A percentile compares a stretch with the other conserved stretches of the same genome.
Conservation (phyloP, 92 coral and sea anemone genomes). For the Chrysogorgia sp. region DNA sequence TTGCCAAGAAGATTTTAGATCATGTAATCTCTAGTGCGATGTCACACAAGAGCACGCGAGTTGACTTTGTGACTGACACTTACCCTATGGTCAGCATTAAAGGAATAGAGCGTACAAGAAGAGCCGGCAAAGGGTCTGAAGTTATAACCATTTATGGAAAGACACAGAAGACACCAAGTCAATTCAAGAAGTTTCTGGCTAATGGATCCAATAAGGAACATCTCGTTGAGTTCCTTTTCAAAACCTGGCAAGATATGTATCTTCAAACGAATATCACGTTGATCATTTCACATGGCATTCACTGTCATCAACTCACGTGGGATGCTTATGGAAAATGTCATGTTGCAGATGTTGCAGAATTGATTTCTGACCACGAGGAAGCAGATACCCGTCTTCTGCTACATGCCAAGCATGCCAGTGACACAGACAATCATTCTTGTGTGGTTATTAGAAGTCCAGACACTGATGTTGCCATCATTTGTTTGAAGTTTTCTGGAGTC, state of each 20-base stretch:
- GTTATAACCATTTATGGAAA: conserved; percentile 19
- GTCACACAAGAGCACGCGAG: conserved; percentile 28
- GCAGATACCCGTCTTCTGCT: no score
- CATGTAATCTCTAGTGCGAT: conserved; percentile 12
- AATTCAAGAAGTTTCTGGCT: conserved; percentile 29
- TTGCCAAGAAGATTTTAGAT: conserved; percentile 16
- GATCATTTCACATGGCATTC: conserved; percentile 25
- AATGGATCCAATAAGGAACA: conserved; percentile 26
- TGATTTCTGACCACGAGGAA: conserved; percentile 32
- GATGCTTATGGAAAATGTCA: conserved; percentile 12
- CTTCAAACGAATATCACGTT: not conserved
- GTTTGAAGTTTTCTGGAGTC: conserved; percentile 22
- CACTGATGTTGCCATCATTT: conserved; percentile 37
- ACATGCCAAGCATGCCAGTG: conserved; percentile 34
- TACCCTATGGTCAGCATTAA: conserved; percentile 18
- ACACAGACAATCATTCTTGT: conserved; percentile 11
- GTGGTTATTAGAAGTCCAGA: conserved; percentile 35
- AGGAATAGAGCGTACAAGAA: conserved; percentile 26
- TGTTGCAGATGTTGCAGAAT: conserved; percentile 28
- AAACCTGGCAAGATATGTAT: conserved; percentile 19
- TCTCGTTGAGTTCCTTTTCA: conserved; percentile 17
- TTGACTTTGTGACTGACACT: conserved; percentile 34
- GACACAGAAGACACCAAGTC: conserved; percentile 25
- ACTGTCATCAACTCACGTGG: conserved; percentile 32
- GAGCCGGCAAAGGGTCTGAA: conserved; percentile 29